Evolutionary conservation across 2,888 invertebrate genomes (phyloP).

Genomic region (Drosophila hamatofila): DNA sequence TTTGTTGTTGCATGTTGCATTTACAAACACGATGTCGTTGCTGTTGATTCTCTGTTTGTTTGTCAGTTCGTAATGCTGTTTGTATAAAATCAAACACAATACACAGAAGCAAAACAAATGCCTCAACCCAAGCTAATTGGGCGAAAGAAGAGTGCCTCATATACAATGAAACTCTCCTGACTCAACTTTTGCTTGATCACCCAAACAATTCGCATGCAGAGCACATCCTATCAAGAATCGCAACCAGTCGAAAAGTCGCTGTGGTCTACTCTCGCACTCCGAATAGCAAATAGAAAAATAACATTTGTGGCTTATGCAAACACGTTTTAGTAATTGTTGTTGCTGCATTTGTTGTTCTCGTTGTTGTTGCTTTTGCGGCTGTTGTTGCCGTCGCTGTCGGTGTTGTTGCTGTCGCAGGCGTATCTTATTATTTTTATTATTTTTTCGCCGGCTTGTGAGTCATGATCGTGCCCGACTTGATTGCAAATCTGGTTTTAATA

Average conservation of each 20-base stretch:
- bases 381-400: constrained; percentile 30
- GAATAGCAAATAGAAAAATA: constrained; percentile 31
- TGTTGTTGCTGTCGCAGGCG: constrained; percentile 55
- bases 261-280: constrained; percentile 48
- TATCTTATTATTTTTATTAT: constrained; percentile 67
- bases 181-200: constrained; percentile 48
- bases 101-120: constrained; percentile 39
- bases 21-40: constrained; percentile 13
- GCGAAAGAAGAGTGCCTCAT: constrained; percentile 22
- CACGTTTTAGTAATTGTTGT: constrained; percentile 58
- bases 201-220: constrained; percentile 30
- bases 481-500: constrained; percentile 79
- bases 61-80: constrained; percentile 35
- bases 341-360: constrained; percentile 11
- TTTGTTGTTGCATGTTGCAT: constrained; percentile 42
- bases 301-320: constrained; percentile 71
- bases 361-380: constrained; percentile 16
- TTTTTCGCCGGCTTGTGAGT: constrained; percentile 73
- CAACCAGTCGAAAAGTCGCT: constrained; percentile 9
- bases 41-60: constrained; percentile 25
- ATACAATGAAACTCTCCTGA: constrained; percentile 14
- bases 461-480: constrained; percentile 69
- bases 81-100: constrained; percentile 36
- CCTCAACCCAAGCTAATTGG: constrained; percentile 45
- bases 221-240: constrained; percentile 30